Evolutionary conservation across 2,888 invertebrate genomes (phyloP).

Genomic region (Dexiosoma caninum): DNA sequence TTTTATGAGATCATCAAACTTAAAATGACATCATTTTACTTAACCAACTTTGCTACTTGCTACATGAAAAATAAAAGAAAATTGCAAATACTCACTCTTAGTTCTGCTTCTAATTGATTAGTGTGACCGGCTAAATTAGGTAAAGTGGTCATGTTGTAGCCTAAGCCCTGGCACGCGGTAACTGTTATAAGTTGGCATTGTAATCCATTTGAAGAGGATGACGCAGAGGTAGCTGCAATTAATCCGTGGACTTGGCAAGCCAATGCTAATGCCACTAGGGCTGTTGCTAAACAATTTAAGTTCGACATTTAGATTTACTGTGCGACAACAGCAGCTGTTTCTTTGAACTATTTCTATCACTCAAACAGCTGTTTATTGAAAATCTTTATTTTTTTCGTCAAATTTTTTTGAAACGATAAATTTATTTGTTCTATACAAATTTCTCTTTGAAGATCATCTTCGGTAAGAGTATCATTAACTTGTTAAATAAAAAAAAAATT

Average conservation of each 20-base stretch:
- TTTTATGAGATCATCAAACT: conserved; percentile 25
- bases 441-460: conserved; percentile 54
- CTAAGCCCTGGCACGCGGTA: conserved; percentile 88
- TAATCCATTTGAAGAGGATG: conserved; percentile 73
- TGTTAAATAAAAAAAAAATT: conserved; percentile 3
- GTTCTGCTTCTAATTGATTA: conserved; percentile 88
- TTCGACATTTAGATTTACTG: conserved; percentile 20
- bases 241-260: not conserved
- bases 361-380: conserved; percentile 10
- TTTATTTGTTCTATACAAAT: conserved; percentile 42
- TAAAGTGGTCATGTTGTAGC: conserved; percentile 91
- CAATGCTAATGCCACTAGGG: conserved; percentile 18
- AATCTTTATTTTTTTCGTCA: not conserved
- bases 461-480: conserved; percentile 33
- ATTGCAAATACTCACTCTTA: conserved; percentile 80
- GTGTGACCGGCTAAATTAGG: conserved; percentile 91
- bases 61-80: no score
- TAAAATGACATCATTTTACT: conserved; percentile 37
- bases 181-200: conserved; percentile 89
- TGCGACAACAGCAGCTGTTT: not conserved
- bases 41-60: not conserved
- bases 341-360: no score
- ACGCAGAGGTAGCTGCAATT: conserved; percentile 11
- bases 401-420: not conserved
- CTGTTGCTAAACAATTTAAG: not conserved